These are phyloP conservation scores for Pogonomyrmex californicus DNA, from an alignment of 1,140 invertebrate genomes.

Conservation along the genomic window DNA sequence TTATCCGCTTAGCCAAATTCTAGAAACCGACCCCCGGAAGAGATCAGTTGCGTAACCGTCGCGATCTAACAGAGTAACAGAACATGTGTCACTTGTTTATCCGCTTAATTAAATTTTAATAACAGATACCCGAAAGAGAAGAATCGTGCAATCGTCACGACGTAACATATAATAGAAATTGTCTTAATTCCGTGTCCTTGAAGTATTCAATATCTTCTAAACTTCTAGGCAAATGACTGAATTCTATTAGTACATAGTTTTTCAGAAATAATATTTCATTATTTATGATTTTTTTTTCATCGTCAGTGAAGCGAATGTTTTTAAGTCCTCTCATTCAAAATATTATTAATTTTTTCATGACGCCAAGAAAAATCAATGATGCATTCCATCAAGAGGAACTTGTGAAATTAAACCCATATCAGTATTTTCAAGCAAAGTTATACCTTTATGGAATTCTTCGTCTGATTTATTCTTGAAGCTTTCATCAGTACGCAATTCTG, in stretches of 20 bases:
- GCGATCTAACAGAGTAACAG: no score
- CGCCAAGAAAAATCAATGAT: neutral
- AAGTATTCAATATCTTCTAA: conserved; percentile 13
- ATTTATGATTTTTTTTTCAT: conserved; percentile 2
- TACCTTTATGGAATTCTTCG: conserved; percentile 15
- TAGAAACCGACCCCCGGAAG: no score
- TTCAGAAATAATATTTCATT: neutral
- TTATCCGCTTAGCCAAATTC: no score
- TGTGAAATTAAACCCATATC: conserved; percentile 8
- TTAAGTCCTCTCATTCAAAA: neutral
- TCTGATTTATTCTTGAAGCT: neutral
- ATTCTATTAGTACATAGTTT: neutral
- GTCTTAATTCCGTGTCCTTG: conserved; percentile 13
- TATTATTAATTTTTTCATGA: neutral
- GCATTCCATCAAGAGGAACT: conserved; percentile 16
- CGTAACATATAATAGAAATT: conserved; percentile 32
- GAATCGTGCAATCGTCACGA: no score
- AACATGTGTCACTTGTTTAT: no score
- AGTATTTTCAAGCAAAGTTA: neutral
- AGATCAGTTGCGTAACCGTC: no score
- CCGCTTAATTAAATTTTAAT: no score
- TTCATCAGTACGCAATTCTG: neutral
- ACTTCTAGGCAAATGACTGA: conserved; percentile 12
- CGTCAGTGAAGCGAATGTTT: neutral
- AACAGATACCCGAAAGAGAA: no score